Percentiles rank a stretch among this genome's conserved stretches.
These are phyloP conservation scores for Ptychadena robeensis DNA, from an alignment of 2,797 vertebrate species.

Conservation along the genomic window DNA sequence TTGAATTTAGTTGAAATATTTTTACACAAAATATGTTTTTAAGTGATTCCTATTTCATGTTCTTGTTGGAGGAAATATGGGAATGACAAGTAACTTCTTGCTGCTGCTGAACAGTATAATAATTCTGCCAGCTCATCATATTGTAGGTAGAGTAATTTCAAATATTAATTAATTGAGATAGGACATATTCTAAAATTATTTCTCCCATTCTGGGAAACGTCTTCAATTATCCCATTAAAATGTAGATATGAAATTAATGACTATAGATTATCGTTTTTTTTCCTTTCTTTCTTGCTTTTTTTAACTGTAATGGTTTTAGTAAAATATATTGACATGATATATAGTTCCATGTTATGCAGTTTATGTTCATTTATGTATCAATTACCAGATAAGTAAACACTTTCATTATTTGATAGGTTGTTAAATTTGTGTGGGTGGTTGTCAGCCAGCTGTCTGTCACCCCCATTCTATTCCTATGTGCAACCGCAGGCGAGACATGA, in stretches of 20 bases:
- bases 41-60: slow-evolving; percentile 27
- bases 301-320: slow-evolving; percentile 25
- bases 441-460: too few relatives aligned
- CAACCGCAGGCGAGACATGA: too few relatives aligned
- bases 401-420: too few relatives aligned
- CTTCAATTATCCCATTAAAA: slow-evolving; percentile 56
- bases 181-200: slow-evolving; percentile 56
- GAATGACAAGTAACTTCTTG: slow-evolving; percentile 27
- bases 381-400: not conserved
- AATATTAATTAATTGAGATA: slow-evolving; percentile 55
- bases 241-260: slow-evolving; percentile 56
- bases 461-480: too few relatives aligned
- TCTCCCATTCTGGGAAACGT: slow-evolving; percentile 55
- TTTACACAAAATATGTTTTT: not conserved
- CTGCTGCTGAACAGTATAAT: slow-evolving; percentile 35
- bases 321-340: slow-evolving; percentile 35
- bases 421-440: too few relatives aligned
- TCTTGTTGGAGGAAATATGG: slow-evolving; percentile 39
- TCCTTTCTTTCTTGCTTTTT: slow-evolving; percentile 18
- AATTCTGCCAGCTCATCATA: slow-evolving; percentile 56
- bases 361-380: not conserved
- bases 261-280: slow-evolving; percentile 50
- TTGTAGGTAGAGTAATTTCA: slow-evolving; percentile 40
- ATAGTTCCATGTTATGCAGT: not conserved
- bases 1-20: slow-evolving; percentile 16